Conservation (phyloP, 2,888 invertebrate genomes). For the Callinectes sapidus region DNA sequence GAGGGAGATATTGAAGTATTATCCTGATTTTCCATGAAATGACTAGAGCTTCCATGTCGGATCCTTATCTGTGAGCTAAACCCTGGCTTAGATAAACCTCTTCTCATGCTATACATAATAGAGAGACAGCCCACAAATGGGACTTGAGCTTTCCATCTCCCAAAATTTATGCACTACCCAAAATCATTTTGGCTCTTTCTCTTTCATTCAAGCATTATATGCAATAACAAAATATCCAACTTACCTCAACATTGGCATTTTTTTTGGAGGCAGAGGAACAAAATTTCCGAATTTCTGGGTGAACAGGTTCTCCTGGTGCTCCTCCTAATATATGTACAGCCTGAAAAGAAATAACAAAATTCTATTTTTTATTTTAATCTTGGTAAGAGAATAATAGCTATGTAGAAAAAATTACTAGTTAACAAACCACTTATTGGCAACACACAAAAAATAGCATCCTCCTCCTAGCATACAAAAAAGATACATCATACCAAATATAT, state of each 20-base stretch:
- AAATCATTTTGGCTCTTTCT: not conserved
- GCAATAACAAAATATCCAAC: not conserved
- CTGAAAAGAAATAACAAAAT: conserved; percentile 38
- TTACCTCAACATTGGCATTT: conserved; percentile 47
- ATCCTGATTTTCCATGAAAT: too few relatives aligned
- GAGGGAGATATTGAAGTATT: too few relatives aligned
- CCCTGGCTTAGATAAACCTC: too few relatives aligned
- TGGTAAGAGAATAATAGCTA: not conserved
- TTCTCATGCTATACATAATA: too few relatives aligned
- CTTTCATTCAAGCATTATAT: not conserved
- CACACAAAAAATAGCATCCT: not conserved
- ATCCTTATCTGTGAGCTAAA: too few relatives aligned
- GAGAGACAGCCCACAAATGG: not conserved
- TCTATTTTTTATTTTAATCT: not conserved
- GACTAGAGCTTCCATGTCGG: not conserved
- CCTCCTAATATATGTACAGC: conserved; percentile 48
- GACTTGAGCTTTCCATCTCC: not conserved
- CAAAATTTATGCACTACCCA: not conserved
- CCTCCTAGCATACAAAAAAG: not conserved
- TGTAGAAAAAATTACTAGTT: not conserved
- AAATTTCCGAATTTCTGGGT: conserved; percentile 62
- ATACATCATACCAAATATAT: not conserved
- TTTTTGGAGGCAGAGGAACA: conserved; percentile 50
- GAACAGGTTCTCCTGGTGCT: conserved; percentile 57
- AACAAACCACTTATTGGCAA: not conserved